Evolutionary conservation across 2,797 vertebrate genomes (phyloP).

Genomic region (Echiichthys vipera): DNA sequence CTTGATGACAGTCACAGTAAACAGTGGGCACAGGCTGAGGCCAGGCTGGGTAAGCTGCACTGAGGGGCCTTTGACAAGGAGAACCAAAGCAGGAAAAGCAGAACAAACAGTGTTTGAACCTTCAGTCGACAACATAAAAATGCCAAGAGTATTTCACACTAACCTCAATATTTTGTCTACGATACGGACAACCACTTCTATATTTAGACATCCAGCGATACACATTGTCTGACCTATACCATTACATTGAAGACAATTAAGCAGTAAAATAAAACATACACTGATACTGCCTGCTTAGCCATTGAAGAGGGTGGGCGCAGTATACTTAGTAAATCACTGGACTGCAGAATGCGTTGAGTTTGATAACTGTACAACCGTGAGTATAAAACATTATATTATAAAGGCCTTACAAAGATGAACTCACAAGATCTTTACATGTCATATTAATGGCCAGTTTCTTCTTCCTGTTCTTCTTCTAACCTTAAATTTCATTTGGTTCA

Average conservation of each 20-base stretch:
- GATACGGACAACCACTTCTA: background rate
- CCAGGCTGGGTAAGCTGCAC: slow-evolving; percentile 87
- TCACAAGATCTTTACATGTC: slow-evolving; percentile 11
- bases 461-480: slow-evolving; percentile 2
- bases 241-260: slow-evolving; percentile 1
- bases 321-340: background rate
- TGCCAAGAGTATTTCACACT: slow-evolving; percentile 10
- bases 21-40: slow-evolving; percentile 88
- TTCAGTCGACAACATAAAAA: slow-evolving; percentile 7
- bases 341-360: background rate
- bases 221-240: background rate
- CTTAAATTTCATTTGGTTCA: background rate
- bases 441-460: background rate
- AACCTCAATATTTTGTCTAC: slow-evolving; percentile 6
- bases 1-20: slow-evolving; percentile 93
- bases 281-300: background rate
- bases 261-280: background rate
- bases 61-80: slow-evolving; percentile 90
- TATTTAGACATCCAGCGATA: background rate
- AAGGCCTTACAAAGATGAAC: slow-evolving; percentile 4
- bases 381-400: background rate
- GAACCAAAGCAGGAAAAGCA: slow-evolving; percentile 76
- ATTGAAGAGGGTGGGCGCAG: background rate
- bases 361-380: background rate
- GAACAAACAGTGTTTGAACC: slow-evolving; percentile 63